Evolutionary conservation across 1,140 invertebrate species (phyloP), one percentile per base, ranked within the genome.

Genomic region (Pogonus chalceus): DNA sequence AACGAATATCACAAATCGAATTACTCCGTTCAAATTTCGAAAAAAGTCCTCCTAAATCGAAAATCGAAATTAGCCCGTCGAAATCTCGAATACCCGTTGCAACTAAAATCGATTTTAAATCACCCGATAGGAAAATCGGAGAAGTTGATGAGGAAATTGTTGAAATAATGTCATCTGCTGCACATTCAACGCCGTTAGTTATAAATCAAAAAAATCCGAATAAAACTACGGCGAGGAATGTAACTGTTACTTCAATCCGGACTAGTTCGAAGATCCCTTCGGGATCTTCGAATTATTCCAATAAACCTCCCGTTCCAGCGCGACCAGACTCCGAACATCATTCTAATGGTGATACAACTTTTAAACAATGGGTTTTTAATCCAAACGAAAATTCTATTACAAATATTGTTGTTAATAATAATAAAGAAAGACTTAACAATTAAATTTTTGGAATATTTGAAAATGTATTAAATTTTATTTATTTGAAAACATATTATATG

Each of bases 1-100:
- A 70, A 52, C 58, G 76, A 55, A 62, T 76, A 14, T 79, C 76
- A 10, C 68, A 70, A 53, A 70, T 73, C 35, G 72, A 73, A 60
- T 60, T 70, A 43, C 59, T 73, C 22, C 62, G 69, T 21, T 72
- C 69, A 0, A 72, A 71, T 54, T 73, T 73, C 50, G 72, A 73
- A 55, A 70, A 69, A 47, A 70, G 71, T 31, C 54, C 65, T 20
- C 52, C 61, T 10, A 63, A 64, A 48, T 56, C 53, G 9, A 54
- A 56, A 49, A 23, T 52, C 10, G 61, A 18, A 51, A 63, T 10
- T 61, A 66, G 24, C 62, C 65, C 24, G 57, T 63, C 54, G 24
- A 67, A 51, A 64, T 65, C 53, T 54, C 63, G 46, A 54, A 62
- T 62, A 31, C 61, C 61, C 9, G 54, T 62, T 22, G 57, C 57